Conservation (phyloP, 2,797 vertebrate genomes). For the Balearica regulorum region DNA sequence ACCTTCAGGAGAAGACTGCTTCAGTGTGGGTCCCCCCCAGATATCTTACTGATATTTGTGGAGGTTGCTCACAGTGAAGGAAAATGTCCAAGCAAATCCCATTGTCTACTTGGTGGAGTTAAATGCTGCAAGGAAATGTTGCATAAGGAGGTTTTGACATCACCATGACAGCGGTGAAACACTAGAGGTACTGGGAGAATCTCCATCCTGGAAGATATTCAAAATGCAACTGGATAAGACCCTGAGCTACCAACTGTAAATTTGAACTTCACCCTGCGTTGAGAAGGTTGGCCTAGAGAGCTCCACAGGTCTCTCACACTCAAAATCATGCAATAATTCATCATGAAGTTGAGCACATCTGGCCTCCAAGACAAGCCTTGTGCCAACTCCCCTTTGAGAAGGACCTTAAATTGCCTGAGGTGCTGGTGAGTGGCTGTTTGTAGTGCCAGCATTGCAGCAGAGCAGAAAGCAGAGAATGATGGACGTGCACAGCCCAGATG, state of each 20-base stretch:
- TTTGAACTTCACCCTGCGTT: not conserved
- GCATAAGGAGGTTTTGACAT: not conserved
- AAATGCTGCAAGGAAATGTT: not conserved
- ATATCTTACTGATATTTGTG: not conserved
- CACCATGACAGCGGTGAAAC: not conserved
- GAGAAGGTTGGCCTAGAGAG: not conserved
- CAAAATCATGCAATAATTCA: not conserved
- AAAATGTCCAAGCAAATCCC: not conserved
- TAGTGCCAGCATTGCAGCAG: accelerated
- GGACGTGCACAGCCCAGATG: not conserved
- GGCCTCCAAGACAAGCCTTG: not conserved
- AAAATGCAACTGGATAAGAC: not conserved
- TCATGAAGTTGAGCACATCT: not conserved
- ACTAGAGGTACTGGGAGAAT: not conserved
- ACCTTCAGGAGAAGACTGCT: no score
- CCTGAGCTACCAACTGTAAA: not conserved
- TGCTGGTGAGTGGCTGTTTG: not conserved
- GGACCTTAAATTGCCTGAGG: not conserved
- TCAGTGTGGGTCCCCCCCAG: no score
- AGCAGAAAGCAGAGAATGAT: not conserved
- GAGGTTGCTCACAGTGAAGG: not conserved
- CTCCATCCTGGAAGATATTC: not conserved
- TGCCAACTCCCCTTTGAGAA: not conserved
- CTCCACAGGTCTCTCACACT: not conserved
- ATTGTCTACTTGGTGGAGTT: not conserved